phyloP scores from a whole-genome alignment of 37 sponge, comb jelly and placozoan genomes.

The Beroe forskalii region DNA sequence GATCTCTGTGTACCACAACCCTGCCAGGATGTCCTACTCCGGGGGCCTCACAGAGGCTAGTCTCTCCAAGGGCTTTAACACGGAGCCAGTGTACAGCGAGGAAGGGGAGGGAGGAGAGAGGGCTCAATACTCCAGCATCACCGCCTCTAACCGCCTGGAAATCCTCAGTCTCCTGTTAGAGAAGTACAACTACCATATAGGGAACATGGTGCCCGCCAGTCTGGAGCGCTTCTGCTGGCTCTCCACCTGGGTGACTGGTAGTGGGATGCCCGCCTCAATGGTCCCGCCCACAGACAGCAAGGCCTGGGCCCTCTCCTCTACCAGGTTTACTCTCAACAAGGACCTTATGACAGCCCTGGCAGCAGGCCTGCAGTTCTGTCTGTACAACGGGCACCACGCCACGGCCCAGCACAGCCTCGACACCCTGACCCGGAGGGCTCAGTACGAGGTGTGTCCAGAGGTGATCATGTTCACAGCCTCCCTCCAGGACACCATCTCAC shows the following conservation, averaged over 20 bases:
- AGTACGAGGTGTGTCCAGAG: slow-evolving; percentile 53
- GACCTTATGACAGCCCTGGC: slow-evolving; percentile 21
- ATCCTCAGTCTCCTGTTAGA: slow-evolving; percentile 31
- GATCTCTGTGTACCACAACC: slow-evolving; percentile 37
- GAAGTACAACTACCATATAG: slow-evolving; percentile 14
- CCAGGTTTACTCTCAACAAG: slow-evolving; percentile 21
- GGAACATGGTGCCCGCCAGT: background rate
- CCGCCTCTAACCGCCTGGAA: slow-evolving; percentile 18
- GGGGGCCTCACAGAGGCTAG: slow-evolving; percentile 57
- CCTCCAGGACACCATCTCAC: slow-evolving; percentile 4
- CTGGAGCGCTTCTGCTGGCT: slow-evolving; percentile 25
- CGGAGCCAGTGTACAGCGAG: slow-evolving; percentile 10
- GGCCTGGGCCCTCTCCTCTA: background rate
- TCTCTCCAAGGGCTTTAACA: slow-evolving; percentile 38
- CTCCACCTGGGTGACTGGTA: slow-evolving; percentile 5
- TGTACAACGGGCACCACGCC: slow-evolving; percentile 23
- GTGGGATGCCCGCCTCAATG: background rate
- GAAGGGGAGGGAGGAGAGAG: background rate
- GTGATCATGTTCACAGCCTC: slow-evolving; percentile 41
- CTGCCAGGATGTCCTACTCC: slow-evolving; percentile 25
- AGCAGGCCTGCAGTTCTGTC: slow-evolving; percentile 1
- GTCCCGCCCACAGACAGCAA: background rate
- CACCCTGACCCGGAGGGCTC: background rate
- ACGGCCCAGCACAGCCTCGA: background rate
- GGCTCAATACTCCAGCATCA: background rate